phyloP scores from a whole-genome alignment of 64 coral and sea anemone genomes.

The Actinia equina region DNA sequence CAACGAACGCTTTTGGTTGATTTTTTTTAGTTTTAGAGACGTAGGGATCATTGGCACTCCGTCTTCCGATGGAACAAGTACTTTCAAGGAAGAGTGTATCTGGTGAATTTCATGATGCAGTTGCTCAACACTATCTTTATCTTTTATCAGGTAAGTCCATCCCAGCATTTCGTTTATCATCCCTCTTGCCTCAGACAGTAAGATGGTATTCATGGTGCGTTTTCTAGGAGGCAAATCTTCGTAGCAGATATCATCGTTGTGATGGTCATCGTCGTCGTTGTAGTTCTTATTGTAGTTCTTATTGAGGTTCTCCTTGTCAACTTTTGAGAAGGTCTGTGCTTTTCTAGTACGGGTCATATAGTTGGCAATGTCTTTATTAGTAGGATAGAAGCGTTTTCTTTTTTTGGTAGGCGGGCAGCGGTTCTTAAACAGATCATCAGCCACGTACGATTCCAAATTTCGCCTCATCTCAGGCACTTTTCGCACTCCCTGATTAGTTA shows the following conservation, averaged over 20 bases:
- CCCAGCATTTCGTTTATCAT: constrained; percentile 38
- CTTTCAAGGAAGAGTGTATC: neutral
- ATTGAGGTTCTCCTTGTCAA: constrained; percentile 14
- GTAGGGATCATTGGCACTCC: neutral
- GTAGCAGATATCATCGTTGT: no score
- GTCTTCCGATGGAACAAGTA: neutral
- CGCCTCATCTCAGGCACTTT: constrained; percentile 34
- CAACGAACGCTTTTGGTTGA: neutral
- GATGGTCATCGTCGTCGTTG: no score
- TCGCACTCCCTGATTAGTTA: constrained; percentile 37
- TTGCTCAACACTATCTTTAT: neutral
- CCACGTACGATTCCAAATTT: constrained; percentile 25
- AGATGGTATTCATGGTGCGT: neutral
- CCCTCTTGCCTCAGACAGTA: neutral
- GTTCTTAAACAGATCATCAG: constrained; percentile 27
- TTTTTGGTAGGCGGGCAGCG: constrained; percentile 11
- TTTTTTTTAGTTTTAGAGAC: neutral
- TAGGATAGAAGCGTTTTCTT: constrained; percentile 8
- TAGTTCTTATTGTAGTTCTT: neutral
- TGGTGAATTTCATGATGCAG: neutral
- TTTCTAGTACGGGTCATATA: neutral
- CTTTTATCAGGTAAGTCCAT: constrained; percentile 27
- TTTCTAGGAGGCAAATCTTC: constrained; percentile 2
- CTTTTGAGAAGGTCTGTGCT: neutral
- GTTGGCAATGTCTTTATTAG: constrained; percentile 18